Conservation (phyloP, 2,113 vertebrate genomes). For the Rattus rattus region DNA sequence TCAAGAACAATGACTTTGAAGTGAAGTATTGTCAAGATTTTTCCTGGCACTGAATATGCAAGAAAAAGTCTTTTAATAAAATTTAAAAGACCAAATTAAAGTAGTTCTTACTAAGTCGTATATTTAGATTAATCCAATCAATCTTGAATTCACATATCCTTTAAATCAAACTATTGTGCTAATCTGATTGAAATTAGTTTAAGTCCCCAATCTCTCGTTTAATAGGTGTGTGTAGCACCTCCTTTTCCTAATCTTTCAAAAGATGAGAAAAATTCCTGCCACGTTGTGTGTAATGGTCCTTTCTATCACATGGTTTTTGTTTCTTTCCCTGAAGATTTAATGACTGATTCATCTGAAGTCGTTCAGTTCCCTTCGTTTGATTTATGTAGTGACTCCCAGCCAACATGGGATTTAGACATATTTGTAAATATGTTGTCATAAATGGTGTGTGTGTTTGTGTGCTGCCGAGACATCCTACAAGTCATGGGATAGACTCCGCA, state of each 20-base stretch:
- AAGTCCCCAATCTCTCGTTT: not conserved
- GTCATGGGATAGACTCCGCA: too few species aligned
- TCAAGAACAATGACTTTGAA: not conserved
- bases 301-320: not conserved
- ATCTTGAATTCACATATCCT: not conserved
- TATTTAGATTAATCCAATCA: not conserved
- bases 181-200: not conserved
- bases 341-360: not conserved
- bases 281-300: not conserved
- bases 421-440: not conserved
- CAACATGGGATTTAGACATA: not conserved
- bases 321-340: not conserved
- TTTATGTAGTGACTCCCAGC: not conserved
- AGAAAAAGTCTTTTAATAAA: not conserved
- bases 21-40: not conserved
- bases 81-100: not conserved
- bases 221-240: not conserved
- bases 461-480: not conserved
- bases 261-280: not conserved
- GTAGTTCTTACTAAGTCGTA: not conserved
- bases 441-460: not conserved
- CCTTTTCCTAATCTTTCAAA: not conserved
- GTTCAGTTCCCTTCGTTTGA: not conserved
- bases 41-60: not conserved
- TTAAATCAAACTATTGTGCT: not conserved